Evolutionary conservation across 1,140 invertebrate genomes (phyloP).

Genomic region (Pseudomyrmex sp.): DNA sequence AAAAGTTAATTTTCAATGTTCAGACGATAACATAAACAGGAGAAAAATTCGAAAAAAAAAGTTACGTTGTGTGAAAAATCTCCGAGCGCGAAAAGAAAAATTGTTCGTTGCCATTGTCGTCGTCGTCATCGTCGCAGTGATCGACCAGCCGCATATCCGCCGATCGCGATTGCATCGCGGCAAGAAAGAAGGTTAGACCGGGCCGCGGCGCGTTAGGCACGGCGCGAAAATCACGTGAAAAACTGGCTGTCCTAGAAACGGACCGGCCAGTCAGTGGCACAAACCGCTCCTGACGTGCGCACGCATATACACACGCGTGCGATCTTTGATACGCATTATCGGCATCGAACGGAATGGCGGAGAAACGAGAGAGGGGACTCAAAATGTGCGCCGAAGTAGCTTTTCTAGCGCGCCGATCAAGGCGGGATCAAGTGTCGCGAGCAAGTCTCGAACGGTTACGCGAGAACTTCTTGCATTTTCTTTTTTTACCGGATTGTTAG

Average conservation of each 20-base stretch:
- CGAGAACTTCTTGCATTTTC: slow-evolving; percentile 29
- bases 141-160: slow-evolving; percentile 45
- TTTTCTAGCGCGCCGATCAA: slow-evolving; percentile 20
- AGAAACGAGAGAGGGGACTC: background rate
- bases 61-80: background rate
- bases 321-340: slow-evolving; percentile 46
- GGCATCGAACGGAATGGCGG: background rate
- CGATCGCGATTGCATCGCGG: slow-evolving; percentile 76
- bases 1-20: too few species aligned
- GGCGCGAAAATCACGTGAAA: slow-evolving; percentile 80
- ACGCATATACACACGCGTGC: slow-evolving; percentile 18
- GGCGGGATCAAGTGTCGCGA: slow-evolving; percentile 22
- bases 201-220: slow-evolving; percentile 75
- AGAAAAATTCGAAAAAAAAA: background rate
- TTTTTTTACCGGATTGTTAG: slow-evolving; percentile 27
- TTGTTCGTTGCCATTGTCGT: slow-evolving; percentile 27
- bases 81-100: slow-evolving; percentile 42
- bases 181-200: slow-evolving; percentile 80
- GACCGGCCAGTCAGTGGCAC: slow-evolving; percentile 78
- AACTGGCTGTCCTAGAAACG: slow-evolving; percentile 82
- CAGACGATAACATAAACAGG: too few species aligned
- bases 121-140: slow-evolving; percentile 21
- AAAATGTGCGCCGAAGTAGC: slow-evolving; percentile 35
- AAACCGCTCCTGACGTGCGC: slow-evolving; percentile 69
- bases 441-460: slow-evolving; percentile 8